These are phyloP conservation scores for Trileptium ribeirensis DNA, from an alignment of 2,888 invertebrate genomes.

Conservation along the genomic window DNA sequence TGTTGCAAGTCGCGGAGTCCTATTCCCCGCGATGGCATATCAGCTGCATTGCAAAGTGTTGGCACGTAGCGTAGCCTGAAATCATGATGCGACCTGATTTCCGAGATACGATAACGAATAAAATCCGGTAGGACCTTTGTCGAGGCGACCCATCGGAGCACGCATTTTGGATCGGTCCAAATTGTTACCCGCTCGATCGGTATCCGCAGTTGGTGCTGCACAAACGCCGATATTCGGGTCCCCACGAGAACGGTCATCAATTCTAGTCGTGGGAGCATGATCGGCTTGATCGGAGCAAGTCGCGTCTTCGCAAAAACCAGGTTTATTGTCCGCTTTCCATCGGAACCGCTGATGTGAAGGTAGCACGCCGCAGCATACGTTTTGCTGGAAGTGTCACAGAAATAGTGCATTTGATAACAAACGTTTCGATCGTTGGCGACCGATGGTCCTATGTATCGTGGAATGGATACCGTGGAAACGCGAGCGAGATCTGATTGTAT, in stretches of 20 bases:
- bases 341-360: background rate
- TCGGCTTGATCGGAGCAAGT: background rate
- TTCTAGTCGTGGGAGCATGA: background rate
- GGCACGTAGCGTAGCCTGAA: background rate
- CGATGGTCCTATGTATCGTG: background rate
- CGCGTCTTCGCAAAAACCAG: background rate
- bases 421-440: background rate
- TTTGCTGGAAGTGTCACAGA: background rate
- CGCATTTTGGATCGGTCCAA: background rate
- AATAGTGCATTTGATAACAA: background rate
- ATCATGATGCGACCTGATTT: background rate
- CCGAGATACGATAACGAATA: background rate
- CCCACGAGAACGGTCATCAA: background rate
- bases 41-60: background rate
- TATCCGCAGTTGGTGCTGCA: background rate
- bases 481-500: background rate
- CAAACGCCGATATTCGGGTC: background rate
- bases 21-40: background rate
- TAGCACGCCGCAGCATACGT: background rate
- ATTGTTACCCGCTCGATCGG: background rate
- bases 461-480: background rate
- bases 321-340: background rate
- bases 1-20: background rate
- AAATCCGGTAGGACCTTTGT: background rate
- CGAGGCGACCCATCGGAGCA: background rate